Evolutionary conservation across 1,140 invertebrate genomes (phyloP).

Genomic region (Drosophila busckii): DNA sequence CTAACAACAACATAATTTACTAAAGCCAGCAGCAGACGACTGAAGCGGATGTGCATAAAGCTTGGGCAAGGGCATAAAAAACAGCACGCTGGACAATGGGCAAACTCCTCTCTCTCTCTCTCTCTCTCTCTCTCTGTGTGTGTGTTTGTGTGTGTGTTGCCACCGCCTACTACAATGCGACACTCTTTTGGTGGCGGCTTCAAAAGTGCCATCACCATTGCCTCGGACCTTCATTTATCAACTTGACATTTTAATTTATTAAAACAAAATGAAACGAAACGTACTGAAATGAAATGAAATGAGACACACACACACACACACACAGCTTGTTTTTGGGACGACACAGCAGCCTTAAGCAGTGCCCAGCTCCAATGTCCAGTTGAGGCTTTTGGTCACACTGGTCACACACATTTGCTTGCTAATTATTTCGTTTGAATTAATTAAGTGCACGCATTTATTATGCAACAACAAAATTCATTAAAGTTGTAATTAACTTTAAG

Average conservation of each 20-base stretch:
- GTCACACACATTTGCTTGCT: too few species aligned
- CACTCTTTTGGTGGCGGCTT: constrained; percentile 48
- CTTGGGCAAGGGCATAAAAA: background rate
- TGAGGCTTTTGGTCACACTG: too few species aligned
- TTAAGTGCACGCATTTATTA: too few species aligned
- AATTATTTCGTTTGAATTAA: too few species aligned
- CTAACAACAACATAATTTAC: constrained; percentile 73
- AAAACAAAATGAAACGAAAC: constrained; percentile 72
- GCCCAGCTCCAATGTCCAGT: too few species aligned
- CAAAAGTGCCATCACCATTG: constrained; percentile 57
- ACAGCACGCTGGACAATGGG: constrained; percentile 24
- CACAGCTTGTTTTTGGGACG: background rate
- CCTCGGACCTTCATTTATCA: constrained; percentile 69
- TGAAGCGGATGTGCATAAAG: constrained; percentile 37
- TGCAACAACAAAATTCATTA: too few species aligned
- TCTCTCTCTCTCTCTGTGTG: background rate
- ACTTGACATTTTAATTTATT: constrained; percentile 76
- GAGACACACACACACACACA: constrained; percentile 18
- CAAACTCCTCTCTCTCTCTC: constrained; percentile 13
- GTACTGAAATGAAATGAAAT: constrained; percentile 38
- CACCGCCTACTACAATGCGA: constrained; percentile 23
- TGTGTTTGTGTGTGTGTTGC: background rate
- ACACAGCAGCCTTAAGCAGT: too few species aligned
- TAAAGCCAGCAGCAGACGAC: constrained; percentile 38
- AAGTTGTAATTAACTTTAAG: too few species aligned